Evolutionary conservation across 2,113 vertebrate genomes (phyloP), one percentile per base, ranked within the genome.

Genomic region (Etheostoma cragini): DNA sequence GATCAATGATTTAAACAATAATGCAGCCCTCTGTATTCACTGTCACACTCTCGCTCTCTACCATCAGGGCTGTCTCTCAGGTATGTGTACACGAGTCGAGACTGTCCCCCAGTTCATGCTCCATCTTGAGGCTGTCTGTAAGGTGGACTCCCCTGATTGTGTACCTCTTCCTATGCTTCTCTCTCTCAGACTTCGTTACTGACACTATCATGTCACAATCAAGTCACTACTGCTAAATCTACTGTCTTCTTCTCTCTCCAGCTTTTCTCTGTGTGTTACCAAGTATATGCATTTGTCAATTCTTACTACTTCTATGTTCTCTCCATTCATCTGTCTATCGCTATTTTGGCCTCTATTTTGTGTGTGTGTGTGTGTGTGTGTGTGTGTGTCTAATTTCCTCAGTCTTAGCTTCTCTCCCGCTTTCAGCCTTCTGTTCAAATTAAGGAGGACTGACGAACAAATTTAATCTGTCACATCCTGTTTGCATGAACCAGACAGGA

Each of bases 1-100:
- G 90, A 95, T 95, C 94, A 95, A 95, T 96, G 95, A 95, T 95
- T 95, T 94, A 94, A 94, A 95, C 93, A 95, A 93, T 95, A 96
- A 96, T 95, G 91, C 92, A 81, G 87, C 91, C 82, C 85, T 96
- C 93, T 94, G 95, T 95, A 95, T 96, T 96, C 94, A 89, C 93
- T 85, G 93, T 94, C 95, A 95, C 95, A 94, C 94, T 92, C 93
- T 81, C 85, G 77, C 90, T 88, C 83, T 91, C 88, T 53, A 80
- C 83, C 89, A 85, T 90, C 87, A 91, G 81, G 88, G 91, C 89
- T 86, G 92, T 92, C 92, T 93, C 90, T 81, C 87, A 71, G 80
- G 82, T 30, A 30, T 30, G 30, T 30, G 30, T 30, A 30, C 73
- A 85, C 73, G 35, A 87, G 91, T 88, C 54, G 0, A 78, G 69